phyloP scores from a whole-genome alignment of 1,140 invertebrate species.

The Goniozus legneri region DNA sequence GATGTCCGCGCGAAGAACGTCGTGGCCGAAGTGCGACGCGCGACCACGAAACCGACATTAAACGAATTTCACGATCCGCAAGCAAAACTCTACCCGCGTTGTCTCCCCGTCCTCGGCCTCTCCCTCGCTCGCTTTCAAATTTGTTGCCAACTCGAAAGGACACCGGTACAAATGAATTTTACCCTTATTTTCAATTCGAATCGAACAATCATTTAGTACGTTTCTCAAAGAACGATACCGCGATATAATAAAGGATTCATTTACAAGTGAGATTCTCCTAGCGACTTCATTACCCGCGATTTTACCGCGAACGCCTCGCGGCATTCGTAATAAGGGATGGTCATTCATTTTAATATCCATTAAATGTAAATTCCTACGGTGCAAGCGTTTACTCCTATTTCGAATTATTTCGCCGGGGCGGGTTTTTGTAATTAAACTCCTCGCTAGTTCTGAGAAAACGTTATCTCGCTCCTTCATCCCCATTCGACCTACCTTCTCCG shows the following conservation, averaged over 20 bases:
- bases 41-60: too few species aligned
- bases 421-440: conserved; percentile 34
- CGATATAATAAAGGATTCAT: conserved; percentile 51
- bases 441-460: conserved; percentile 6
- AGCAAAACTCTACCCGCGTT: too few species aligned
- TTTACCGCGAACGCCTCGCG: conserved; percentile 40
- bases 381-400: conserved; percentile 50
- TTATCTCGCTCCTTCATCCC: neutral
- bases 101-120: too few species aligned
- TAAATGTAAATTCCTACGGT: conserved; percentile 51
- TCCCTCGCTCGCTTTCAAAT: too few species aligned
- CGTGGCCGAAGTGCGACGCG: too few species aligned
- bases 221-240: conserved; percentile 44
- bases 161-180: too few species aligned
- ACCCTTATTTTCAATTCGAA: neutral
- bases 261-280: conserved; percentile 52
- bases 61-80: too few species aligned
- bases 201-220: conserved; percentile 30
- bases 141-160: too few species aligned
- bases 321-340: conserved; percentile 53
- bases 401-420: conserved; percentile 44
- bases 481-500: neutral
- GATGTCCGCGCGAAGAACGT: too few species aligned
- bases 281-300: conserved; percentile 51
- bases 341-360: conserved; percentile 56